Base-by-base conservation (phyloP, 2,113 vertebrate genomes). In the Chaetura pelagica region DNA sequence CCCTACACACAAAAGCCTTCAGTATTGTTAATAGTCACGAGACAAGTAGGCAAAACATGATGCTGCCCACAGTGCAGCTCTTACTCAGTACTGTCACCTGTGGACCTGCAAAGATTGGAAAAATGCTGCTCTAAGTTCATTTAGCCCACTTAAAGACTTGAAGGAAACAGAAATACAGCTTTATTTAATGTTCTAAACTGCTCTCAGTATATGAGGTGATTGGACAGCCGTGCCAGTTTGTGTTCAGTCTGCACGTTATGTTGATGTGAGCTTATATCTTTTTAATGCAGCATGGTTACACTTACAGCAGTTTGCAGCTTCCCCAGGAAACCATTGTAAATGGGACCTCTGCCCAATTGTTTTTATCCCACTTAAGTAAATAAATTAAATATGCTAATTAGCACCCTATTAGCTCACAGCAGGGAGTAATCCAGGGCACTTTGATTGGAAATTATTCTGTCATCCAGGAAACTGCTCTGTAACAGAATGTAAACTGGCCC, bases 331-430 rank as follows among this genome's bases (percentile, higher is more conserved):
- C 97, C 96, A 97, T 97, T 97, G 93, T 93, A 97, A 98, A 95
- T 95, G 97, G 98, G 98, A 97, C 97, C 95, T 82, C 82, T 97
- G 98, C 97, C 98, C 97, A 98, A 74, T 96, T 96, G 97, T 96
- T 98, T 98, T 97, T 94, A 98, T 97, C 95, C 97, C 97, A 95
- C 97, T 98, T 98, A 98, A 98, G 97, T 98, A 98, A 98, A 98
- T 98, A 98, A 98, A 98, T 98, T 96, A 98, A 98, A 98, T 98
- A 98, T 98, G 98, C 96, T 98, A 98, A 98, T 98, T 98, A 98
- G 97, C 97, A 98, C 97, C 98, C 97, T 98, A 98, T 98, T 98
- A 98, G 97, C 88, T 98, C 98, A 95, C 98, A 98, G 97, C 95
- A 97, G 98, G 98, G 98, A 98, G 97, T 97, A 98, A 98, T 98